Conservation (phyloP, 2,797 vertebrate genomes). For the Sebastes kiyomatsui region DNA sequence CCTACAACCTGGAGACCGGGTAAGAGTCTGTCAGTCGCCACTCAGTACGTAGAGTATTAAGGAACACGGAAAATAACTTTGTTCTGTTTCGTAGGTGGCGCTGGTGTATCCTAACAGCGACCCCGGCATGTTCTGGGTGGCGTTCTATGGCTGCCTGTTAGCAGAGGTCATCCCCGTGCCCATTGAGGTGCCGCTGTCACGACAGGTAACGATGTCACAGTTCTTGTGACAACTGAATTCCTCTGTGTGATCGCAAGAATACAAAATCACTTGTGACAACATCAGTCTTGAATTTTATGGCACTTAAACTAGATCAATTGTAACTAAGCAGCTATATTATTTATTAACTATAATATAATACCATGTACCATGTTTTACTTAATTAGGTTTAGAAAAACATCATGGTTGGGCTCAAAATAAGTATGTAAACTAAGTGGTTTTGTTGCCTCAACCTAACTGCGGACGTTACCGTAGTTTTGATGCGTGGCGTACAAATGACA, state of each 20-base stretch:
- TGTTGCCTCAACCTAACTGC: too few relatives aligned
- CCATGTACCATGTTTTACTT: not conserved
- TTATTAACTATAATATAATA: not conserved
- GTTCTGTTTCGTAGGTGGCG: constrained; percentile 86
- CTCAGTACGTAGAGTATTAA: not conserved
- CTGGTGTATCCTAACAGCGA: constrained; percentile 98
- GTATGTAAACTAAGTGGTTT: too few relatives aligned
- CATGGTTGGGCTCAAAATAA: too few relatives aligned
- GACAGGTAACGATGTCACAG: constrained; percentile 86
- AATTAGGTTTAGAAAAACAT: too few relatives aligned
- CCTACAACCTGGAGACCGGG: constrained; percentile 93
- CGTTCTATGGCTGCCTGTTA: constrained; percentile 96
- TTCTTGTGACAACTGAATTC: not conserved
- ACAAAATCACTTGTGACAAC: not conserved
- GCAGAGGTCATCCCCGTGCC: constrained; percentile 98
- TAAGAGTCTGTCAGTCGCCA: constrained; percentile 67
- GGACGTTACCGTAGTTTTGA: too few relatives aligned
- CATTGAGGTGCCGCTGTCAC: constrained; percentile 97
- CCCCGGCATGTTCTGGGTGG: constrained; percentile 98
- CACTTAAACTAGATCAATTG: not conserved
- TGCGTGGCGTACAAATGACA: too few relatives aligned
- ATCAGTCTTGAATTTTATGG: not conserved
- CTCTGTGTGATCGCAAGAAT: not conserved
- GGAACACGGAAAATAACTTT: not conserved
- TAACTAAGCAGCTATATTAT: not conserved